These are phyloP conservation scores for Tympanoctomys barrerae DNA, from an alignment of 2,797 vertebrate genomes.

Conservation along the genomic window DNA sequence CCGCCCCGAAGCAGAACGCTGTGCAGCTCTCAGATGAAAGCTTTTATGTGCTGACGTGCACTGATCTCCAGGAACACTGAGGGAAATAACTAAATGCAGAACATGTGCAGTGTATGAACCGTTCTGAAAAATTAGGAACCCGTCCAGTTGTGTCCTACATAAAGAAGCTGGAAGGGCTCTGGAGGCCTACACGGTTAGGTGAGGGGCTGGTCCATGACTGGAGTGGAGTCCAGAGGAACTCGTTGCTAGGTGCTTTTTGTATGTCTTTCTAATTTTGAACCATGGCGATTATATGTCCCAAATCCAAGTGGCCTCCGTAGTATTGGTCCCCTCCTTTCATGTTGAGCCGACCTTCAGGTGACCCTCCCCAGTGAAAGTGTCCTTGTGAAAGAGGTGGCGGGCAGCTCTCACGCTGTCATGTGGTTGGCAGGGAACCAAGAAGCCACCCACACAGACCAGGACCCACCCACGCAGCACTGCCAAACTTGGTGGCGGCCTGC, in stretches of 20 bases:
- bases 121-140: not conserved
- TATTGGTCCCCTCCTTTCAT: not conserved
- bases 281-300: not conserved
- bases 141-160: not conserved
- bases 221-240: not conserved
- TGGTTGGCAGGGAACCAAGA: not conserved
- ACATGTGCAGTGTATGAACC: no score
- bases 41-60: not conserved
- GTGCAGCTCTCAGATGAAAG: not conserved
- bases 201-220: not conserved
- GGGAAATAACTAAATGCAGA: not conserved
- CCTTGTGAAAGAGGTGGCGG: not conserved
- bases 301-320: not conserved
- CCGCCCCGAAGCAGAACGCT: not conserved
- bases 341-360: not conserved
- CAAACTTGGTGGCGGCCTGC: not conserved
- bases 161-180: no score
- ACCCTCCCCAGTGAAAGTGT: not conserved
- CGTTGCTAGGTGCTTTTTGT: not conserved
- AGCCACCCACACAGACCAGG: not conserved
- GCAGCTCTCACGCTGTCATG: not conserved
- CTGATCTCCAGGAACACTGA: not conserved
- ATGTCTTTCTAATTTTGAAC: not conserved
- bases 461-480: not conserved
- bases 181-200: not conserved